Percentiles rank a stretch among this genome's conserved stretches.
Evolutionary conservation across 1,140 invertebrate genomes (phyloP).

Genomic region (Bombyx mandarina): DNA sequence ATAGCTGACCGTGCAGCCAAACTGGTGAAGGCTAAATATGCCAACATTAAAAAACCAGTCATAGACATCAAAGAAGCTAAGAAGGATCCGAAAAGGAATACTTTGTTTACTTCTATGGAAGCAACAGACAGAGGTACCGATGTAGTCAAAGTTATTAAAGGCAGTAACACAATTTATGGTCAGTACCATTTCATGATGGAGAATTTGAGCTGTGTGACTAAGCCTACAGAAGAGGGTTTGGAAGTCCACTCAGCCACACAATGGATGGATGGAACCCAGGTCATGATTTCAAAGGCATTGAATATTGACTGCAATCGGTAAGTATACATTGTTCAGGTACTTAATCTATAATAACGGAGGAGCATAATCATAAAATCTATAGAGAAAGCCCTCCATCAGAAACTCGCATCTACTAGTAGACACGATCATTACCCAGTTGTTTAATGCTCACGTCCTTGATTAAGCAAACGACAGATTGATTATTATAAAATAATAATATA

Average conservation of each 20-base stretch:
- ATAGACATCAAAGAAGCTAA: constrained; percentile 75
- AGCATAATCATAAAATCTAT: too few relatives aligned
- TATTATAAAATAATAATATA: too few relatives aligned
- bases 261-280: constrained; percentile 73
- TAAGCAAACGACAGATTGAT: too few relatives aligned
- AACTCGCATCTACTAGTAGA: too few relatives aligned
- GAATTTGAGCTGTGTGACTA: constrained; percentile 72
- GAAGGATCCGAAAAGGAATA: constrained; percentile 25
- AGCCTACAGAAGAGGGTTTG: constrained; percentile 75
- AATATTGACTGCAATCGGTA: constrained; percentile 47
- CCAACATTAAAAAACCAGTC: constrained; percentile 40
- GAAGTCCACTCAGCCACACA: constrained; percentile 75
- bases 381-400: too few relatives aligned
- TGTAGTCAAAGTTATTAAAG: constrained; percentile 36
- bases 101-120: constrained; percentile 1
- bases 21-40: constrained; percentile 75
- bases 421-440: too few relatives aligned
- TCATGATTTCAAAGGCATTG: constrained; percentile 68
- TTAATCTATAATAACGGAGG: constrained; percentile 24
- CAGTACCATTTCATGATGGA: constrained; percentile 65
- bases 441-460: too few relatives aligned
- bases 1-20: constrained; percentile 74
- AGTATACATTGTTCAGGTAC: constrained; percentile 61
- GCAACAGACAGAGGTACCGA: constrained; percentile 33
- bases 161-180: constrained; percentile 29